Conservation (phyloP, 2,888 invertebrate genomes). For the Euspilapteryx auroguttella region DNA sequence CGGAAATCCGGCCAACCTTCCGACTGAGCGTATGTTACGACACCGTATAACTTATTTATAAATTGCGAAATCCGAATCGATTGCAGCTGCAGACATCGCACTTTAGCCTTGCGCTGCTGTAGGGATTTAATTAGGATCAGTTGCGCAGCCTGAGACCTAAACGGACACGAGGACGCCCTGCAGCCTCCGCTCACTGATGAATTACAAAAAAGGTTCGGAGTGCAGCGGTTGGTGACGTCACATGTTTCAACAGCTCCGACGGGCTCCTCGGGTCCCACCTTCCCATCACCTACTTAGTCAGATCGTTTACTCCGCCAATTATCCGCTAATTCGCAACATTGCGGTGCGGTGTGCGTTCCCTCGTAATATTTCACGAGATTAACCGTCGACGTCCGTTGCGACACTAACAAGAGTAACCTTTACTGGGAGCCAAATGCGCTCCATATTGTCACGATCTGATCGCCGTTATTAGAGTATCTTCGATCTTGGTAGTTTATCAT, state of each 20-base stretch:
- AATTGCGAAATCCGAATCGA: conserved; percentile 59
- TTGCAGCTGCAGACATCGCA: conserved; percentile 58
- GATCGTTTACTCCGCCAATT: conserved; percentile 1
- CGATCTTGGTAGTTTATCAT: too few species aligned
- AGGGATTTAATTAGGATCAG: conserved; percentile 61
- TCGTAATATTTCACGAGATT: conserved; percentile 26
- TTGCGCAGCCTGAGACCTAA: conserved; percentile 46
- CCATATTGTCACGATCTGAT: conserved; percentile 50
- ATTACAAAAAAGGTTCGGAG: conserved; percentile 38
- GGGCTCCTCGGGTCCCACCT: too few species aligned
- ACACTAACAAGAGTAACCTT: conserved; percentile 55
- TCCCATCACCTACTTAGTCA: too few species aligned
- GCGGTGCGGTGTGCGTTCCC: conserved; percentile 6
- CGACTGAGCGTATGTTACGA: conserved; percentile 45
- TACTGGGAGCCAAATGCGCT: conserved; percentile 35
- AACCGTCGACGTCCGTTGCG: conserved; percentile 27
- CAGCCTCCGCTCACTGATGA: conserved; percentile 43
- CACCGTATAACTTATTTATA: conserved; percentile 57
- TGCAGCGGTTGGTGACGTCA: conserved; percentile 29
- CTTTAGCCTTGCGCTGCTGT: conserved; percentile 50
- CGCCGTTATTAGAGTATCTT: conserved; percentile 27
- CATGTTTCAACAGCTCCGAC: conserved; percentile 25
- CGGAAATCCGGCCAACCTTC: conserved; percentile 63
- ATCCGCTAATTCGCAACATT: conserved; percentile 2
- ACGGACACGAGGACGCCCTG: conserved; percentile 57